Percentiles rank a stretch among this genome's conserved stretches.
phyloP scores from a whole-genome alignment of 2,113 vertebrate genomes.

The Pangasianodon hypophthalmus region DNA sequence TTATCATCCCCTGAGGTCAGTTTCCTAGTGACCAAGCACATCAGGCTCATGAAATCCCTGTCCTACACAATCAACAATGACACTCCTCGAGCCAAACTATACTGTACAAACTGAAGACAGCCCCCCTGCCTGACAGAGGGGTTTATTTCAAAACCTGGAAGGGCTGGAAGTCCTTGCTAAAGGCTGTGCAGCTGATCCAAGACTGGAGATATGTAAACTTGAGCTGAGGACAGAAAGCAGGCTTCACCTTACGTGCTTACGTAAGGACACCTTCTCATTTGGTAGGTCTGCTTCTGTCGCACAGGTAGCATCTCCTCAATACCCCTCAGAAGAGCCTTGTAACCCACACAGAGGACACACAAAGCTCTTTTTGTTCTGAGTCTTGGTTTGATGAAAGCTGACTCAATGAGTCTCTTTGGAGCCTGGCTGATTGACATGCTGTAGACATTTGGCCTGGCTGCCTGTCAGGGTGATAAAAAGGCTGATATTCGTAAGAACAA shows the following conservation, averaged over 20 bases:
- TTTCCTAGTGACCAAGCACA: constrained; percentile 53
- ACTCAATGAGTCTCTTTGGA: constrained; percentile 50
- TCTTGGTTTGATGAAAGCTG: constrained; percentile 40
- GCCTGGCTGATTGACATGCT: constrained; percentile 53
- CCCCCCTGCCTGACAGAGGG: constrained; percentile 36
- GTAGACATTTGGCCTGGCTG: constrained; percentile 50
- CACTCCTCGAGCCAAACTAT: constrained; percentile 27
- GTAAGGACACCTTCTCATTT: background rate
- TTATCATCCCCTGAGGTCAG: constrained; percentile 34
- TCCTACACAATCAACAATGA: constrained; percentile 64
- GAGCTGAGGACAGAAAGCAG: constrained; percentile 16
- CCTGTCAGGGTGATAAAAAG: constrained; percentile 46
- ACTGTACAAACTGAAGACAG: constrained; percentile 30
- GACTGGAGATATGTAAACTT: background rate
- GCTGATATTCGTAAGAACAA: constrained; percentile 40
- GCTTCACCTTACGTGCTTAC: background rate
- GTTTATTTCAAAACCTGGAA: constrained; percentile 38
- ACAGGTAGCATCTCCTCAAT: constrained; percentile 36
- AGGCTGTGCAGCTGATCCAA: constrained; percentile 42
- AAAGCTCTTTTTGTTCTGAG: constrained; percentile 49
- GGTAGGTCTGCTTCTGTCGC: background rate
- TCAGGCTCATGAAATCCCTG: constrained; percentile 69
- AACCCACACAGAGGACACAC: constrained; percentile 40
- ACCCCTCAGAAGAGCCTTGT: background rate
- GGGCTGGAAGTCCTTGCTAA: constrained; percentile 32